Evolutionary conservation across 2,797 vertebrate species (phyloP).

Genomic region (Anableps anableps): DNA sequence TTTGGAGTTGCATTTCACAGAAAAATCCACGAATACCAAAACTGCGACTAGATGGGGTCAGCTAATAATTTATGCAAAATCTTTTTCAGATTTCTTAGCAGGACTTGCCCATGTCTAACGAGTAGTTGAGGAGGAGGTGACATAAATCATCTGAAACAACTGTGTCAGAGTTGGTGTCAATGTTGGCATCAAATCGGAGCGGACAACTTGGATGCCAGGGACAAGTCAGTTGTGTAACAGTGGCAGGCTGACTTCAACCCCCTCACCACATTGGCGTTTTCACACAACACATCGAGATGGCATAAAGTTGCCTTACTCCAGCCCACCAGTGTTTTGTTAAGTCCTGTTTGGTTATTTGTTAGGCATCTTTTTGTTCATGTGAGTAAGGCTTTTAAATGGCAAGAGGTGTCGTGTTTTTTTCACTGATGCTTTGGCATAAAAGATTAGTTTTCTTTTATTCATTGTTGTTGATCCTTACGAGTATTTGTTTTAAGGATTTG

Average conservation of each 20-base stretch:
- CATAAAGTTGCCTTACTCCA: not conserved
- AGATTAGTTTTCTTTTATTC: not conserved
- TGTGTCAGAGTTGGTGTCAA: not conserved
- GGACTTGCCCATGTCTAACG: not conserved
- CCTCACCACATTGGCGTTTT: not conserved
- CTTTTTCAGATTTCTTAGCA: not conserved
- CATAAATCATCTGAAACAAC: not conserved
- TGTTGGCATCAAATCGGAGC: not conserved
- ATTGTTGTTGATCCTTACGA: not conserved
- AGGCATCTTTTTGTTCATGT: not conserved
- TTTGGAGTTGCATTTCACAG: not conserved
- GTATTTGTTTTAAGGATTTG: not conserved
- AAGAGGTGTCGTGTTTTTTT: too few species aligned
- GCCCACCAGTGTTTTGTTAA: not conserved
- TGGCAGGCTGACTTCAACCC: not conserved
- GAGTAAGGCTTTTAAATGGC: not conserved
- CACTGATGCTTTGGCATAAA: not conserved
- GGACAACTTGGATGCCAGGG: not conserved
- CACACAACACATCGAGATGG: not conserved
- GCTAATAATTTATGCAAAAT: not conserved
- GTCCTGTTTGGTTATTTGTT: not conserved
- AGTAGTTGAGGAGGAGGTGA: not conserved
- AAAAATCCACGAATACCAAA: not conserved
- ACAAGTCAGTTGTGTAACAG: not conserved
- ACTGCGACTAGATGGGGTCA: not conserved